Evolutionary conservation across 2,797 vertebrate species (phyloP).

Genomic region (Pristis pectinata): DNA sequence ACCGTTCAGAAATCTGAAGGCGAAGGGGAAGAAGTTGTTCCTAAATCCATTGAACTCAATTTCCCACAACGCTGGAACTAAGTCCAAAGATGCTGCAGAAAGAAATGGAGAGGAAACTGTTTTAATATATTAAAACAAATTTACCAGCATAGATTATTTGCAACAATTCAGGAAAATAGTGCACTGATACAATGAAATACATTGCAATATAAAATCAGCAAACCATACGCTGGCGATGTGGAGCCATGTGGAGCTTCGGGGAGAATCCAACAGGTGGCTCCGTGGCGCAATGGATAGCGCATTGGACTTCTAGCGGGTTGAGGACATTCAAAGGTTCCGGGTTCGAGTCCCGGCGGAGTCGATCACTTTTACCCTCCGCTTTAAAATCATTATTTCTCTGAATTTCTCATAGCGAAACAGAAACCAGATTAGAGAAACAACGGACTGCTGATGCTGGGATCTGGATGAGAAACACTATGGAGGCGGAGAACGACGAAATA

Average conservation of each 20-base stretch:
- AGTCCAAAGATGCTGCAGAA: neutral
- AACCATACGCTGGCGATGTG: too few species aligned
- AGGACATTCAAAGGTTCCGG: conserved; percentile 79
- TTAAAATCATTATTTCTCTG: neutral
- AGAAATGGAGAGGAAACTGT: neutral
- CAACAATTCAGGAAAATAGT: neutral
- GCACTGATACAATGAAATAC: neutral
- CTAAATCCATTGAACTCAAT: neutral
- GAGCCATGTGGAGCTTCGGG: conserved; percentile 38
- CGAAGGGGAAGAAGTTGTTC: too few species aligned
- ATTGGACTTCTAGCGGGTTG: conserved; percentile 82
- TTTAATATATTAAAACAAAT: neutral
- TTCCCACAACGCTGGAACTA: neutral
- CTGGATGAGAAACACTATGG: too few species aligned
- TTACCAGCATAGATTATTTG: too few species aligned
- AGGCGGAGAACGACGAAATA: too few species aligned
- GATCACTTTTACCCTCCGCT: rapidly evolving
- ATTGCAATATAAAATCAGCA: neutral
- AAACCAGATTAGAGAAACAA: too few species aligned
- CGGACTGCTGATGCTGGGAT: too few species aligned
- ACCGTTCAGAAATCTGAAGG: too few species aligned
- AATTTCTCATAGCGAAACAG: too few species aligned
- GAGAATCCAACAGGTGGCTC: conserved; percentile 81
- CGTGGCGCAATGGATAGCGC: conserved; percentile 53
- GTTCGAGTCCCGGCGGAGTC: conserved; percentile 81